Evolutionary conservation across 2,113 vertebrate species (phyloP).

Genomic region (Oxygymnocypris stewartii): DNA sequence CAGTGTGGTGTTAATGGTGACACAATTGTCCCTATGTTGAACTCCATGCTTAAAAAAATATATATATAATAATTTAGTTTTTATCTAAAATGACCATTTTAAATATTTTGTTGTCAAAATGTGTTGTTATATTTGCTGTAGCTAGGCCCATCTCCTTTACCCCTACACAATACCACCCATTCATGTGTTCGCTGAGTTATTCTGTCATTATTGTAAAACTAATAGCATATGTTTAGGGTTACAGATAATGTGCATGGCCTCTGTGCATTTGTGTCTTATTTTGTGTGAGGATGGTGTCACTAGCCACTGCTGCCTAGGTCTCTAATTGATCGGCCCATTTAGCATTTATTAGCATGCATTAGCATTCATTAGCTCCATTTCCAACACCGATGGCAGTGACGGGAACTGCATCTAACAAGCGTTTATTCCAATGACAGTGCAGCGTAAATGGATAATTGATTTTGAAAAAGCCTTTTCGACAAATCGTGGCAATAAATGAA

Average conservation of each 20-base stretch:
- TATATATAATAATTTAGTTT: no score
- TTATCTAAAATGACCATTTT: not conserved
- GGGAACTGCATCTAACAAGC: conserved; percentile 28
- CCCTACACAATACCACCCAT: not conserved
- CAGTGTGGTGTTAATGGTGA: not conserved
- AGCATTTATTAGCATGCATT: conserved; percentile 29
- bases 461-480: conserved; percentile 41
- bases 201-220: not conserved
- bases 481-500: conserved; percentile 31
- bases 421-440: conserved; percentile 2
- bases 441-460: conserved; percentile 36
- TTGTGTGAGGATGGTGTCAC: not conserved
- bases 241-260: not conserved
- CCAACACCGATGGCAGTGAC: conserved; percentile 19
- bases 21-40: not conserved
- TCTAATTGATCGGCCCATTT: conserved; percentile 17
- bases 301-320: not conserved
- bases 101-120: not conserved
- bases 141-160: not conserved
- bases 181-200: not conserved
- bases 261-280: not conserved
- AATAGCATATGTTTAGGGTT: not conserved
- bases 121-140: not conserved
- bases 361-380: conserved; percentile 18
- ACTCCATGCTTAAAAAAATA: not conserved